Evolutionary conservation across 1,140 invertebrate species (phyloP), one percentile per base, ranked within the genome.

Genomic region (Holcopasites calliopsidis): DNA sequence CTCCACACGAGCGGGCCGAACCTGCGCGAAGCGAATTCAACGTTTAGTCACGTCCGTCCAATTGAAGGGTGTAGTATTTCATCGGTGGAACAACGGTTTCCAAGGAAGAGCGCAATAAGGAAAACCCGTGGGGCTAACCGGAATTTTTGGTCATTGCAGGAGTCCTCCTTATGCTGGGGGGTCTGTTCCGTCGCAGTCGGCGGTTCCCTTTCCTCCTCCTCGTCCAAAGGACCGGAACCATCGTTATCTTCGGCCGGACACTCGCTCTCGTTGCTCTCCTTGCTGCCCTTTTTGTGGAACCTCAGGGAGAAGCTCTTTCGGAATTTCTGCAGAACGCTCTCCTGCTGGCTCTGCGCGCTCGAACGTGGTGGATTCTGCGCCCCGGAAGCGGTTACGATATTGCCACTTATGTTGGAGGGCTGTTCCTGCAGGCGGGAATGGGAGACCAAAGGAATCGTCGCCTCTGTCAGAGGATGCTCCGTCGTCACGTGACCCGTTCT

Each of bases 1-100:
- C 95, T 92, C 94, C 95, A 95, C 47, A 95, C 93, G 21, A 95
- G 91, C 38, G 94, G 94, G 1, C 95, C 95, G 85, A 95, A 95
- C 74, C 95, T 93, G 31, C 7, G 10, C 6, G 3, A 31, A 35
- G 8, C n/a, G 11, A 4, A 31, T 40, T 28, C 23, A 18, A 16
- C n/a, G 5, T 5, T 7, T 6, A 35, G 3, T 18, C 13, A n/a
- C 3, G 23, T 42, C 13, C 5, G 11, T 18, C 42, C n/a, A 7
- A 49, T 18, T 26, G 5, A 4, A 1, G 0, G 21, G 18, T 8
- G 1, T 10, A 28, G 11, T 33, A 31, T 47, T 11, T 44, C 44
- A 31, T 5, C 13, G 58, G 26, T n/a, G n/a, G n/a, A n/a, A n/a
- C n/a, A n/a, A n/a, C n/a, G 10, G 11, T 21, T 65, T 18, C 0